Evolutionary conservation across 1,140 invertebrate genomes (phyloP), one percentile per base, ranked within the genome.

Genomic region (Calycopis cecrops): DNA sequence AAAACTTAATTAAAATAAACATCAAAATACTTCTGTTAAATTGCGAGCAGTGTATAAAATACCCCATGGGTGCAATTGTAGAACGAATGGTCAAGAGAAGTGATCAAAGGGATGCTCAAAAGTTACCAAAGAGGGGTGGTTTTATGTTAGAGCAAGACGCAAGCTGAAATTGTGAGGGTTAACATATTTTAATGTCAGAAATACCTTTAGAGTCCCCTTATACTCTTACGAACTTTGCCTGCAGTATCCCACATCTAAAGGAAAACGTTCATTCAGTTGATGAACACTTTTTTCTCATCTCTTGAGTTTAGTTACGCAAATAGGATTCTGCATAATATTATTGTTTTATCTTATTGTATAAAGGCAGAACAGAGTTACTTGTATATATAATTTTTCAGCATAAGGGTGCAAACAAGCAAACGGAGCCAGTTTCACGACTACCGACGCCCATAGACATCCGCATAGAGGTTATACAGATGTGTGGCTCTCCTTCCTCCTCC

Each of bases 21-120:
- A 42, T 38, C 52, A 40, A 42, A 44, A 34, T 40, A 34, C 42
- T 40, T n/a, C 37, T 12, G 21, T 42, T 38, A 28, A 33, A 53
- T 57, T 59, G 52, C 55, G 47, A 55, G 58, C 55, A 64, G 55
- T 57, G 56, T 59, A 71, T 69, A 70, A 71, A 74, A 73, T 66
- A 72, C 55, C 68, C 66, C 70, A 55, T 59, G 59, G 67, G 67
- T 59, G 60, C 54, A 55, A 62, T 68, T 11, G 59, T 54, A 72
- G 51, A 51, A 55, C 33, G 55, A 65, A 69, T 65, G 72, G 78
- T 72, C 74, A 78, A 77, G 71, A 65, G 75, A 75, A 79, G 70
- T 72, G 76, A 77, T 76, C 71, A 76, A 78, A 76, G 73, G 73
- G 71, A 76, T 73, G 70, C 70, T 66, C 62, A 40, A 52, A 55